Evolutionary conservation across 2,888 invertebrate species (phyloP).

Genomic region (Argyresthia albistria): DNA sequence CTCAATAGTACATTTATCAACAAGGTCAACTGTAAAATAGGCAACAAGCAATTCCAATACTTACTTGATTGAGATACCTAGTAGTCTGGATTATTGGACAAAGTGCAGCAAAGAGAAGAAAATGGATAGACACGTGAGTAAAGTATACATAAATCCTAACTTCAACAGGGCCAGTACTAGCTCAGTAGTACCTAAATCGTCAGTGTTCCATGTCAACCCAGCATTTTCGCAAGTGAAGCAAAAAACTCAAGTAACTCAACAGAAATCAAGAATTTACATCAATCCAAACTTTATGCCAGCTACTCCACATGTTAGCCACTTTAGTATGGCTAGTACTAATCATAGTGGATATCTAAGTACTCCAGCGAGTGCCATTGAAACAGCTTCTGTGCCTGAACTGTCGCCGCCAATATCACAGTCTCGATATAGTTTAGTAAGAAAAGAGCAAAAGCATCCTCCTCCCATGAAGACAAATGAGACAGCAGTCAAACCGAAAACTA

Average conservation of each 20-base stretch:
- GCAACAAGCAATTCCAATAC: conserved; percentile 81
- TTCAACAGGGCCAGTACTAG: conserved; percentile 25
- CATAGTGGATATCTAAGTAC: not conserved
- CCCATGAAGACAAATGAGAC: not conserved
- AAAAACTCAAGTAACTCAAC: not conserved
- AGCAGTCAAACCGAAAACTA: conserved; percentile 20
- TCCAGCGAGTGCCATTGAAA: not conserved
- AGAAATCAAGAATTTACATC: conserved; percentile 47
- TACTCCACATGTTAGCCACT: not conserved
- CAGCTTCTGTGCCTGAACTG: not conserved
- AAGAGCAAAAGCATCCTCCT: conserved; percentile 16
- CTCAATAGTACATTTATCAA: conserved; percentile 63
- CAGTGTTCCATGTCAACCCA: conserved; percentile 41
- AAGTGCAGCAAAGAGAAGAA: not conserved
- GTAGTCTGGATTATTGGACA: not conserved
- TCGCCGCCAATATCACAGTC: conserved; percentile 21
- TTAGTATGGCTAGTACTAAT: not conserved
- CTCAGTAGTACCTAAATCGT: conserved; percentile 5
- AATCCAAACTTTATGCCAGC: conserved; percentile 56
- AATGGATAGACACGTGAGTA: conserved; percentile 18
- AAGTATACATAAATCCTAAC: conserved; percentile 57
- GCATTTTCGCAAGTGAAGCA: conserved; percentile 26
- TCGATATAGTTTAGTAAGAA: conserved; percentile 39
- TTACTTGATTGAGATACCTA: conserved; percentile 40
- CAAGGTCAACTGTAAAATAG: conserved; percentile 78